phyloP scores from a whole-genome alignment of 2,888 invertebrate genomes.

The Beris chalybata region DNA sequence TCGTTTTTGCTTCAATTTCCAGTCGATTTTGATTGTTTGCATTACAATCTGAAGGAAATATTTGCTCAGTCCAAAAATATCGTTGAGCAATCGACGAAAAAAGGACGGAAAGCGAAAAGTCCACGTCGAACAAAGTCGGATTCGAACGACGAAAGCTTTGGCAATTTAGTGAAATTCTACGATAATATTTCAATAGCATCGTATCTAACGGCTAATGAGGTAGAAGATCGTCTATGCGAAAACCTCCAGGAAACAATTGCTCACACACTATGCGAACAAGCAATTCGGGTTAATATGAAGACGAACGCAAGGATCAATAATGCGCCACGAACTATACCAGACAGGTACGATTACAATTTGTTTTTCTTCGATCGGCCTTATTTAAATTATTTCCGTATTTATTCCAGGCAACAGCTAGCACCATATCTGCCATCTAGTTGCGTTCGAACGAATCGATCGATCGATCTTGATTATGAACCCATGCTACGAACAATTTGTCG shows the following conservation, averaged over 20 bases:
- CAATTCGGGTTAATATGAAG: slow-evolving; percentile 47
- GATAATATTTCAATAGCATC: slow-evolving; percentile 51
- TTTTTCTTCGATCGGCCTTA: not conserved
- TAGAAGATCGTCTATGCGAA: slow-evolving; percentile 46
- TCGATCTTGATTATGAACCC: slow-evolving; percentile 71
- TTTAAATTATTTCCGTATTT: not conserved
- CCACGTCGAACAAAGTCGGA: no score
- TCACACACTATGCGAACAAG: slow-evolving; percentile 49
- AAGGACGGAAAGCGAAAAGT: not conserved
- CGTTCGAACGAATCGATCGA: slow-evolving; percentile 60
- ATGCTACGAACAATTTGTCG: slow-evolving; percentile 69
- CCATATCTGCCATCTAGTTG: slow-evolving; percentile 58
- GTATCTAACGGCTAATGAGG: slow-evolving; percentile 45
- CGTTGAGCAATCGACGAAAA: not conserved
- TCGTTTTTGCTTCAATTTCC: slow-evolving; percentile 50
- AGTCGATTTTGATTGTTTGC: slow-evolving; percentile 48
- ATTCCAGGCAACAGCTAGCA: slow-evolving; percentile 52
- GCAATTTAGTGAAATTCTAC: slow-evolving; percentile 55
- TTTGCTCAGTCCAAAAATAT: slow-evolving; percentile 32
- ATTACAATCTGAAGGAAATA: slow-evolving; percentile 48
- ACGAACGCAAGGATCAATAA: slow-evolving; percentile 39
- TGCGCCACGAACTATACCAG: not conserved
- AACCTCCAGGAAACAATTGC: slow-evolving; percentile 49
- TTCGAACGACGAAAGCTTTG: not conserved
- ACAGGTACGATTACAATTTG: slow-evolving; percentile 14